These are phyloP conservation scores for Diacarnus erythraeanus DNA, from an alignment of 37 sponge, comb jelly and placozoan genomes.

Conservation along the genomic window DNA sequence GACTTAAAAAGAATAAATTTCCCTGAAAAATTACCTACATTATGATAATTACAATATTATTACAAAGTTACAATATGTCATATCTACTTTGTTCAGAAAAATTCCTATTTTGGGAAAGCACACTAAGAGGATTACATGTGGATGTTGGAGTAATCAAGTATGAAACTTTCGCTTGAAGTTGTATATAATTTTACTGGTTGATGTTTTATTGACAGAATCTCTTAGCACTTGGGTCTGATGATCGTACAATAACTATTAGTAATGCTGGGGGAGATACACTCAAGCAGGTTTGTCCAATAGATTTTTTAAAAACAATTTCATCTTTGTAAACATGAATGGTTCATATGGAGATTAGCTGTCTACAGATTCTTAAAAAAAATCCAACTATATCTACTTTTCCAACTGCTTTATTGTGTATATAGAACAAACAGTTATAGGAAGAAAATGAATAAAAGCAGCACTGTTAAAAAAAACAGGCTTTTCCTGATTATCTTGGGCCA, in stretches of 20 bases:
- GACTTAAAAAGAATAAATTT: too few relatives aligned
- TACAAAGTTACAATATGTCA: not conserved
- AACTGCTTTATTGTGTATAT: too few relatives aligned
- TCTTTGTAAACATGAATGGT: not conserved
- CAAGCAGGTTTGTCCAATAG: slow-evolving; percentile 7
- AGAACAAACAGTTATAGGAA: too few relatives aligned
- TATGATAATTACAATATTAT: too few relatives aligned
- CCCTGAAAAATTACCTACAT: too few relatives aligned
- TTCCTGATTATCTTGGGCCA: too few relatives aligned
- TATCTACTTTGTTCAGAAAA: slow-evolving; percentile 42
- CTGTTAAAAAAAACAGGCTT: too few relatives aligned
- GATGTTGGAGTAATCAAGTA: slow-evolving; percentile 88
- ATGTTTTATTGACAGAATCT: slow-evolving; percentile 63
- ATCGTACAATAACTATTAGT: slow-evolving; percentile 80
- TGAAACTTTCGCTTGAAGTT: not conserved
- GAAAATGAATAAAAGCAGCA: too few relatives aligned
- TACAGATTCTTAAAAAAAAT: too few relatives aligned
- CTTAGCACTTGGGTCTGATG: slow-evolving; percentile 92
- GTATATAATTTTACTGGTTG: not conserved
- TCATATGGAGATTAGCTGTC: too few relatives aligned
- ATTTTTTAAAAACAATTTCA: not conserved
- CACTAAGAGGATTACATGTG: slow-evolving; percentile 87
- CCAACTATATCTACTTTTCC: too few relatives aligned
- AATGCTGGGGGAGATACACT: slow-evolving; percentile 90
- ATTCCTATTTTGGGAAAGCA: slow-evolving; percentile 95